phyloP scores from a whole-genome alignment of 2,113 vertebrate genomes.

The Kryptolebias marmoratus region DNA sequence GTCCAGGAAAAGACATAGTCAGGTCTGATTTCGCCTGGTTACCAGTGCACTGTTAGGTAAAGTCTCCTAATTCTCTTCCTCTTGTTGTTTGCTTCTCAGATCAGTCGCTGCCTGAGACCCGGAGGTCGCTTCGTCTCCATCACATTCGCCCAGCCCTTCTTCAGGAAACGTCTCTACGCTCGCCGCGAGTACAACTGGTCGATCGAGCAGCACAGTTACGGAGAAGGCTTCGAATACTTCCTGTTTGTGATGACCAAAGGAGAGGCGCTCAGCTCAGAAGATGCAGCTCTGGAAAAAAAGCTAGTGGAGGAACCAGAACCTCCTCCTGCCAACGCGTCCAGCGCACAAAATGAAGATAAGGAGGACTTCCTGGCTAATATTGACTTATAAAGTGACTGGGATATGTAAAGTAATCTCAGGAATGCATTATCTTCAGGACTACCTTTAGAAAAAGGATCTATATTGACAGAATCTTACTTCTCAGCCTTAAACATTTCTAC shows the following conservation, averaged over 20 bases:
- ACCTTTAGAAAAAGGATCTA: neutral
- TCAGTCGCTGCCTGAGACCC: conserved; percentile 87
- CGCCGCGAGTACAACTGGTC: conserved; percentile 86
- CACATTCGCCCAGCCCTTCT: conserved; percentile 89
- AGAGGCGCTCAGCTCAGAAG: conserved; percentile 78
- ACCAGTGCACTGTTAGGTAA: neutral
- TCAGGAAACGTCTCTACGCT: conserved; percentile 88
- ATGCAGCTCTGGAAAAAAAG: conserved; percentile 79
- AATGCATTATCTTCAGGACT: neutral
- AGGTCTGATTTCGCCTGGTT: neutral
- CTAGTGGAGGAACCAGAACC: conserved; percentile 53
- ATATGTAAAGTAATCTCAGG: neutral
- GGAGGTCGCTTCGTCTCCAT: conserved; percentile 89
- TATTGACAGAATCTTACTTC: neutral
- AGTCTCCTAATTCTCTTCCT: neutral
- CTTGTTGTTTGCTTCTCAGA: conserved; percentile 70
- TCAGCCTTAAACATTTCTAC: neutral
- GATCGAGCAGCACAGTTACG: conserved; percentile 82
- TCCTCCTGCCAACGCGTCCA: neutral
- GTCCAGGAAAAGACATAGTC: no score
- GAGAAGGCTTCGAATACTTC: conserved; percentile 87
- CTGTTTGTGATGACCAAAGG: conserved; percentile 91
- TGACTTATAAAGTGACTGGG: conserved; percentile 68
- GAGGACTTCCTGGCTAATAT: conserved; percentile 88
- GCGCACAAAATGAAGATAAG: conserved; percentile 64